Base-by-base conservation (phyloP, 2,888 invertebrate genomes). In the Liposcelis brunnea region DNA sequence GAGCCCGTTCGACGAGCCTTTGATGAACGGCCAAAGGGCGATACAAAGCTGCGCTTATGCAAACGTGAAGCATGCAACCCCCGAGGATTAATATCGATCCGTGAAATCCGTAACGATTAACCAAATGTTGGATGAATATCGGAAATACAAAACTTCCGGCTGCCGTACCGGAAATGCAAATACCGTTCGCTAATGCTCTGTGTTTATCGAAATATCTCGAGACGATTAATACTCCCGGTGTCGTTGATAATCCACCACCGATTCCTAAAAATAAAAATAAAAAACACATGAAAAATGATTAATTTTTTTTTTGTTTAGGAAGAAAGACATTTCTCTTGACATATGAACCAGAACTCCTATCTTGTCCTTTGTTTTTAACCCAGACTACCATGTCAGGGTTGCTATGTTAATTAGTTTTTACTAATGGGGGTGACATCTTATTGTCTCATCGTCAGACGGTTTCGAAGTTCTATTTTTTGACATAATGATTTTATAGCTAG, bases 151-250 rank as follows among this genome's bases (percentile, higher is more conserved):
- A 86, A 36, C 84, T 83, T 11, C 87, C 87, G 51, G 87, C 71
- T 0, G 87, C 85, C 53, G 84, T 84, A 12, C 87, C 87, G 1
- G 86, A 86, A 67, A 87, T 86, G 55, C 87, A 87, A 16, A 87
- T 74, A 0, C 87, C 87, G 62, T 87, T 87, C 36, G 87, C 87
- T 11, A 87, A 67, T 0, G 87, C 87, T 37, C 86, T 69, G 8
- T 77, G 64, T 40, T 75, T 71, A 35, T 81, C 77, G 62, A 87
- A 87, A 64, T 87, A 87, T 48, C 83, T 83, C 43, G 85, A 85
- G 52, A 87, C 86, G 53, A 87, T 86, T 63, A 87, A 86, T 31
- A 89, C 85, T 0, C 87, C 87, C 2, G 87, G 86, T 1, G 87
- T 87, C 65, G 87, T 89, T 1, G 85, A 78, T 7, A 87, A 64